Evolutionary conservation across 2,888 invertebrate species (phyloP).

Genomic region (Lacanobia wlatinum): DNA sequence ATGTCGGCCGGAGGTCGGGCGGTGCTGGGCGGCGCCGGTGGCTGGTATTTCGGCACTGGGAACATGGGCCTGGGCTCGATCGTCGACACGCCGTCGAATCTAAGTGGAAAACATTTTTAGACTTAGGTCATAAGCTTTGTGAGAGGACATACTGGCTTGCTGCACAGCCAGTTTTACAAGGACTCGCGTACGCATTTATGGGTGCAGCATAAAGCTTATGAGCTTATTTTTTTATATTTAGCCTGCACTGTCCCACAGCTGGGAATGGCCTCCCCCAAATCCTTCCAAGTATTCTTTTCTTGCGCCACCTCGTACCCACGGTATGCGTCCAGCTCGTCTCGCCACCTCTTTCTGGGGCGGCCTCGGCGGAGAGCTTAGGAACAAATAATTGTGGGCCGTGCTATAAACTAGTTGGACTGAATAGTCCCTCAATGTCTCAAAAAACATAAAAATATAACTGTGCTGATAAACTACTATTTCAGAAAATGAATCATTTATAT

Average conservation of each 20-base stretch:
- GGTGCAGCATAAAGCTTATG: not conserved
- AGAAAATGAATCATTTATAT: not conserved
- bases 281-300: no score
- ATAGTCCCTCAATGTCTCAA: not conserved
- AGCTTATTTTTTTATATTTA: no score
- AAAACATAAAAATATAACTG: not conserved
- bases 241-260: no score
- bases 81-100: slow-evolving; percentile 84
- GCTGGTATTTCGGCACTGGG: slow-evolving; percentile 79
- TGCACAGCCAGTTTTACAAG: not conserved
- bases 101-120: slow-evolving; percentile 53
- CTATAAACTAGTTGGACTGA: not conserved
- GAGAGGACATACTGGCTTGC: not conserved
- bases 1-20: slow-evolving; percentile 65
- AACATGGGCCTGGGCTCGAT: slow-evolving; percentile 84
- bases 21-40: slow-evolving; percentile 69
- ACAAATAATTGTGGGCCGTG: no score
- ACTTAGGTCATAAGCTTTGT: not conserved
- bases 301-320: no score
- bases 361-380: no score
- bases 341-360: no score
- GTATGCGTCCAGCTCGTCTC: no score
- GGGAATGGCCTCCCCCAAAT: no score
- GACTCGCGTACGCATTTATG: not conserved
- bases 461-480: not conserved